These are phyloP conservation scores for Condylura cristata DNA, from an alignment of 2,113 vertebrate genomes.

Conservation along the genomic window DNA sequence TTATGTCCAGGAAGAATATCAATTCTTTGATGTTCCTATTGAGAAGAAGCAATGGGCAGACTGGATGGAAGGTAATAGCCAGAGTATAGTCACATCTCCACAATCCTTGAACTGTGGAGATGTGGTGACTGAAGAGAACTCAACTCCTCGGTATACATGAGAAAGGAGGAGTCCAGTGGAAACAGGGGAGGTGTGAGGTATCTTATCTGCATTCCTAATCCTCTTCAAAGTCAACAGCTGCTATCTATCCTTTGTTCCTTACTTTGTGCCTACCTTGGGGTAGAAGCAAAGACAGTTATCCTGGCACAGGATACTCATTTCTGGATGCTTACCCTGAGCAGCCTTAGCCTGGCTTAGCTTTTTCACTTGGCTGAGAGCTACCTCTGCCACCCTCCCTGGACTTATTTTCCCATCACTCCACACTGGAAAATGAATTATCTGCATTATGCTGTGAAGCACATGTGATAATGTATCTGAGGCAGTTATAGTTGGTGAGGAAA, in stretches of 20 bases:
- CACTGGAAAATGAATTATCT: background rate
- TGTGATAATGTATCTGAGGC: background rate
- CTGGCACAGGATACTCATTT: background rate
- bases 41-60: background rate
- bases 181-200: background rate
- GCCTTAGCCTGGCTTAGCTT: background rate
- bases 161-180: background rate
- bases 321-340: background rate
- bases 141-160: background rate
- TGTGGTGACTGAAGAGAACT: background rate
- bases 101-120: background rate
- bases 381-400: background rate
- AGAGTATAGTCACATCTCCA: background rate
- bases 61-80: background rate
- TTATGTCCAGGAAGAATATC: background rate
- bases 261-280: background rate
- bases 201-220: background rate
- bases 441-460: background rate
- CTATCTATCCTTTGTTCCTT: background rate
- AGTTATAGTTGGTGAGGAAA: conserved; percentile 22
- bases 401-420: background rate
- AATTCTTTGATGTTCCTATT: background rate
- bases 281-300: background rate
- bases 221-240: background rate
- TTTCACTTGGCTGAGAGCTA: background rate